Conservation (phyloP, 2,113 vertebrate genomes). For the Atrichornis clamosus region DNA sequence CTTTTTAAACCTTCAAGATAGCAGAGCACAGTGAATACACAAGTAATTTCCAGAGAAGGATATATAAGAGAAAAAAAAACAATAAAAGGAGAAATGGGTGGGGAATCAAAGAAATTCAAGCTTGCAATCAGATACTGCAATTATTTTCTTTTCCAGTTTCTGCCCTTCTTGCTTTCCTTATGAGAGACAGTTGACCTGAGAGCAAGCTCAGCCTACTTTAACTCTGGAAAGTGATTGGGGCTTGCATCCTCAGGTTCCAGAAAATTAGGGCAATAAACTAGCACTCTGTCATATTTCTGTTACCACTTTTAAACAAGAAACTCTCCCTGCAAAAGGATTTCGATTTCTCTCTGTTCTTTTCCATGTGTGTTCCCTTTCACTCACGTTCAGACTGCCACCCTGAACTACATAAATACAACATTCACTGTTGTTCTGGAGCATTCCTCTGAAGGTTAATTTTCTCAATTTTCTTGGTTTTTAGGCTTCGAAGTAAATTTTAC, state of each 20-base stretch:
- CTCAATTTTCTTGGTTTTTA: background rate
- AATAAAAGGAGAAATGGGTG: background rate
- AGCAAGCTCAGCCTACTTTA: background rate
- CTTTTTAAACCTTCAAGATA: background rate
- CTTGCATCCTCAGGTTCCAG: background rate
- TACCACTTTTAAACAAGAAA: background rate
- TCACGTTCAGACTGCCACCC: background rate
- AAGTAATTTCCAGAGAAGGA: background rate
- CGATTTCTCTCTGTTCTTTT: background rate
- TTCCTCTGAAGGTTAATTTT: background rate
- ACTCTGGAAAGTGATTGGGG: background rate
- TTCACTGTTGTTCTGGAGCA: background rate
- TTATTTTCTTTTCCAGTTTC: background rate
- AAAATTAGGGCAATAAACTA: background rate
- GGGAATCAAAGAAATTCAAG: background rate
- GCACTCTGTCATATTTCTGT: background rate
- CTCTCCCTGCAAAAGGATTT: background rate
- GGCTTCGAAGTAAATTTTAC: background rate
- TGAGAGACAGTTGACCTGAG: background rate
- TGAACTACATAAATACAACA: background rate
- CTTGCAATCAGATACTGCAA: background rate
- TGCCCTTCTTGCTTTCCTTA: background rate
- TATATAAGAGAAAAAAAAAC: background rate
- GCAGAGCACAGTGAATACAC: background rate
- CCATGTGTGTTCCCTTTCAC: background rate